These are phyloP conservation scores for Habropoda laboriosa DNA, from an alignment of 1,140 invertebrate genomes.

Conservation along the genomic window DNA sequence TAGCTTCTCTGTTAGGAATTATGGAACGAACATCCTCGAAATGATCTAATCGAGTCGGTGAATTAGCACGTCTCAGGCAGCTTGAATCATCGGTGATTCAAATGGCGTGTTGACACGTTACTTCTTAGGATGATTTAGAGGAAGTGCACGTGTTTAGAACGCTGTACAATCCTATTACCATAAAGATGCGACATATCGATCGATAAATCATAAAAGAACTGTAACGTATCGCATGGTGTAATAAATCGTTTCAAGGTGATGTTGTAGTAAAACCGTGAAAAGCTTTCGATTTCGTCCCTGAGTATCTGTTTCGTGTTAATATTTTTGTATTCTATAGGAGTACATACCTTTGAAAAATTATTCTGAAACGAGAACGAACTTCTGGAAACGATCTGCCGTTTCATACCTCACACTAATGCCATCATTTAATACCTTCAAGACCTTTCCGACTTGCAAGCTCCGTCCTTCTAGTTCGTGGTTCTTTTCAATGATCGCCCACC, in stretches of 20 bases:
- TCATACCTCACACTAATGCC: not conserved
- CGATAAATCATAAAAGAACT: not conserved
- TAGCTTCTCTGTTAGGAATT: not conserved
- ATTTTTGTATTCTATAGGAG: not conserved
- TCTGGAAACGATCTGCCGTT: not conserved
- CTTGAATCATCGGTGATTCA: slow-evolving; percentile 4
- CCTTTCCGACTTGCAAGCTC: not conserved
- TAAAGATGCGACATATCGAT: not conserved
- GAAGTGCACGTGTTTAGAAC: not conserved
- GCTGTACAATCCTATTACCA: not conserved
- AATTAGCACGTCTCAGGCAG: not conserved
- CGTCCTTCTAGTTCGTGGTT: not conserved
- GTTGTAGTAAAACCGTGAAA: not conserved
- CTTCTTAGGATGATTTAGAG: not conserved
- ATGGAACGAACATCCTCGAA: not conserved
- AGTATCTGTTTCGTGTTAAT: not conserved
- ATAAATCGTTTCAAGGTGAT: not conserved
- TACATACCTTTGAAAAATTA: not conserved
- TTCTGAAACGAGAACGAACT: not conserved
- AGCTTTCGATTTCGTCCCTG: too few species aligned
- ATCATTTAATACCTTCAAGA: not conserved
- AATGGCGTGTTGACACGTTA: not conserved
- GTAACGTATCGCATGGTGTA: not conserved
- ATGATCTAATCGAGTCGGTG: not conserved
- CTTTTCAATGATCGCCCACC: not conserved